These are phyloP conservation scores for Lasius fuliginosus DNA, from an alignment of 2,888 invertebrate species.

Conservation along the genomic window DNA sequence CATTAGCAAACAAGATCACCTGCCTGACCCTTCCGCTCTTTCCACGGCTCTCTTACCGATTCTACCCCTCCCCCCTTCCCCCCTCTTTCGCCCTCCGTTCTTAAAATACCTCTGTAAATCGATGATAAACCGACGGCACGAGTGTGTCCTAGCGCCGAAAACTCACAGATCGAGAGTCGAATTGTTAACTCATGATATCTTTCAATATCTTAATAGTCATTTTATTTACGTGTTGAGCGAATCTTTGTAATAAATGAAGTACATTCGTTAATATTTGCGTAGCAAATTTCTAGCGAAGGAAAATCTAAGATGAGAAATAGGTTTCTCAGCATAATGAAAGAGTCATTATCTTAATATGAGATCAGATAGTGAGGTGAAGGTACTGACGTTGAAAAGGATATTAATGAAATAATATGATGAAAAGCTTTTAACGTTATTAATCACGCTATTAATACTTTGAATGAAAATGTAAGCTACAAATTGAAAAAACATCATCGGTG, in stretches of 20 bases:
- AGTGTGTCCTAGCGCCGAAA: slow-evolving; percentile 67
- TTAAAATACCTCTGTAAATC: slow-evolving; percentile 80
- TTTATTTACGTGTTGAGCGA: background rate
- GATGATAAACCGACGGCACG: slow-evolving; percentile 78
- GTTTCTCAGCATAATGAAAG: slow-evolving; percentile 12
- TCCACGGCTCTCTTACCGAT: slow-evolving; percentile 51
- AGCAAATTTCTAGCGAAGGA: background rate
- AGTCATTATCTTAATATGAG: slow-evolving; percentile 26
- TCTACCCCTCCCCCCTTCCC: slow-evolving; percentile 40
- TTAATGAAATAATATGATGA: slow-evolving; percentile 26
- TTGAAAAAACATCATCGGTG: background rate
- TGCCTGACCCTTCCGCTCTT: slow-evolving; percentile 77
- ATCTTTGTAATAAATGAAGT: background rate
- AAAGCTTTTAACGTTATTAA: slow-evolving; percentile 24
- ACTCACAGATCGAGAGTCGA: slow-evolving; percentile 54
- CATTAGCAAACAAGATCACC: slow-evolving; percentile 85
- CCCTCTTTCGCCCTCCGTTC: slow-evolving; percentile 61
- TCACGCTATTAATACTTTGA: slow-evolving; percentile 10
- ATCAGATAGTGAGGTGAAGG: slow-evolving; percentile 28
- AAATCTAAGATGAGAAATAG: slow-evolving; percentile 18
- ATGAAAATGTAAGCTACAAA: slow-evolving; percentile 3
- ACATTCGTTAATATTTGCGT: background rate
- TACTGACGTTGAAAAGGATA: slow-evolving; percentile 21
- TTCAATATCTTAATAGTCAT: background rate
- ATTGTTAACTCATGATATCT: background rate